Conservation (phyloP, 2,797 vertebrate genomes). For the Syndactyla subalaris region DNA sequence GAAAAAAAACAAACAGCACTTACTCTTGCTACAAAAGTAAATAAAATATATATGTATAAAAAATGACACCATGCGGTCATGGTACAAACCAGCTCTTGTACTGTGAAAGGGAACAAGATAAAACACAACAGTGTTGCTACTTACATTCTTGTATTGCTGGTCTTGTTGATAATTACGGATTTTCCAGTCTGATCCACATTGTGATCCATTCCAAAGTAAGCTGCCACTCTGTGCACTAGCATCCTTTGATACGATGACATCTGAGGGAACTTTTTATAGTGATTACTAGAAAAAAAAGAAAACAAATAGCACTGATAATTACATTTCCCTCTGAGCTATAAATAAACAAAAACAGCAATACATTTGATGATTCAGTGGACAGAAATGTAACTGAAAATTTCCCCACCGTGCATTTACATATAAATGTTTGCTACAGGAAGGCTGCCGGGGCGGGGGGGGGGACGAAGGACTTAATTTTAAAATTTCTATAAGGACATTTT, state of each 20-base stretch:
- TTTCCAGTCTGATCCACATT: constrained; percentile 98
- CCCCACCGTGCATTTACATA: background rate
- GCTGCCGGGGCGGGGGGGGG: background rate
- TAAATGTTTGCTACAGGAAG: background rate
- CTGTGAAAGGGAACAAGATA: background rate
- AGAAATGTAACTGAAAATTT: background rate
- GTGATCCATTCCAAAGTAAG: constrained; percentile 97
- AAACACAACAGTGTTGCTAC: background rate
- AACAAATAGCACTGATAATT: background rate
- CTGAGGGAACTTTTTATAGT: constrained; percentile 96
- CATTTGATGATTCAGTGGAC: background rate
- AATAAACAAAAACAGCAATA: background rate
- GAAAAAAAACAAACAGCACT: background rate
- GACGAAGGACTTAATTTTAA: background rate
- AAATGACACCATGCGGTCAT: background rate
- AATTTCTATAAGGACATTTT: background rate
- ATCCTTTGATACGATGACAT: constrained; percentile 98
- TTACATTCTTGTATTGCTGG: constrained; percentile 94
- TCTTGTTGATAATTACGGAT: constrained; percentile 95
- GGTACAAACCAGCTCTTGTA: constrained; percentile 15
- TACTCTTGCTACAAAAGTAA: background rate
- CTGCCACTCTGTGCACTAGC: constrained; percentile 94
- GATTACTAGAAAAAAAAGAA: constrained; percentile 77
- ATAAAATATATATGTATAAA: background rate
- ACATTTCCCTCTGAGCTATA: background rate